These are phyloP conservation scores for Pentalonia nigronervosa DNA, from an alignment of 1,140 invertebrate genomes.

Conservation along the genomic window DNA sequence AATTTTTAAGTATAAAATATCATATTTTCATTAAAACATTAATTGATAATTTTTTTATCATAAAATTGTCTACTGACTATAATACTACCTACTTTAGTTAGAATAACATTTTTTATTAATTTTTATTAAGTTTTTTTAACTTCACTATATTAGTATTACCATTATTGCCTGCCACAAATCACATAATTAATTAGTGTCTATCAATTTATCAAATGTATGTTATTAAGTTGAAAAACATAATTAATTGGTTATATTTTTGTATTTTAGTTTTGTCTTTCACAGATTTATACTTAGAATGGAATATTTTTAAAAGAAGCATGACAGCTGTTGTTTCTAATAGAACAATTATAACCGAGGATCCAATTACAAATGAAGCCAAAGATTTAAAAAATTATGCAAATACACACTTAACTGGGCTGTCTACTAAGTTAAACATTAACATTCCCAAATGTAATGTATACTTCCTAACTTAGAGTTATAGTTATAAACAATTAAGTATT, in stretches of 20 bases:
- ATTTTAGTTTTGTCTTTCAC: too few species aligned
- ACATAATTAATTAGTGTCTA: background rate
- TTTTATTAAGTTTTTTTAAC: background rate
- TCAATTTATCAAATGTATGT: background rate
- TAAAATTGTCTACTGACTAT: background rate
- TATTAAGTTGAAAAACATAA: background rate
- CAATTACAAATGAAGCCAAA: conserved; percentile 63
- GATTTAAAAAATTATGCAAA: conserved; percentile 59
- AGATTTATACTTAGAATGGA: too few species aligned
- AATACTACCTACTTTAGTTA: background rate
- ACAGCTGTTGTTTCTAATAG: conserved; percentile 60
- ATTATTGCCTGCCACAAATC: background rate
- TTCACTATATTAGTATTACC: background rate
- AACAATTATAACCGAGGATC: conserved; percentile 66
- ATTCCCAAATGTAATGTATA: conserved; percentile 4
- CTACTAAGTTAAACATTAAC: conserved; percentile 29
- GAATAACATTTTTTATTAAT: background rate
- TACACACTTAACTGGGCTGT: background rate
- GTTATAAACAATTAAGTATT: background rate
- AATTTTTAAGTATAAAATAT: background rate
- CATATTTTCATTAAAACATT: background rate
- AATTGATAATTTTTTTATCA: background rate
- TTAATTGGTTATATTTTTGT: conserved; percentile 62
- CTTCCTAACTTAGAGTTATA: background rate
- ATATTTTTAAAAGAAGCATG: conserved; percentile 65